A percentile compares a stretch with the other conserved stretches of the same genome.
These are phyloP conservation scores for Rhodinocichla rosea DNA, from an alignment of 2,113 vertebrate species.

Conservation along the genomic window DNA sequence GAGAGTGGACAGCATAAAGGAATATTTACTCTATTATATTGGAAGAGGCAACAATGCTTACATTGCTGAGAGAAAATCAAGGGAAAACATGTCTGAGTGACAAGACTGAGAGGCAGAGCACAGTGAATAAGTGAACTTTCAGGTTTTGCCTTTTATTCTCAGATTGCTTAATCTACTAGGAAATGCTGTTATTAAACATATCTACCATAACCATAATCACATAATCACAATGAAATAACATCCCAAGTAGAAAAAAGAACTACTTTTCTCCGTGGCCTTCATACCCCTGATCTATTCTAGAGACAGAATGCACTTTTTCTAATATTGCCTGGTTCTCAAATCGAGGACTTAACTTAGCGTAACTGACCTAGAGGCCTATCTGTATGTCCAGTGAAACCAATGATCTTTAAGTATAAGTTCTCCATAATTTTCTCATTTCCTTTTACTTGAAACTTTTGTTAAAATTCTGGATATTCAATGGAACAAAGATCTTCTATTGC, in stretches of 20 bases:
- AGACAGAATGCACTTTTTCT: not conserved
- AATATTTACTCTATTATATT: not conserved
- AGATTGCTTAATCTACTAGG: not conserved
- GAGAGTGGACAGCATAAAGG: not conserved
- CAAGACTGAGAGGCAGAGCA: not conserved
- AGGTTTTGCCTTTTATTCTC: not conserved
- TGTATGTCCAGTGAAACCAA: not conserved
- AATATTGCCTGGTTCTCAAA: not conserved
- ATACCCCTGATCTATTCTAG: not conserved
- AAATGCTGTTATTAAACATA: not conserved
- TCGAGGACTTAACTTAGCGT: accelerated
- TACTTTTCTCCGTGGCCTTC: not conserved
- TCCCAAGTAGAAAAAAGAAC: not conserved
- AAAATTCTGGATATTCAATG: not conserved
- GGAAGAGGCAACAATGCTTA: not conserved
- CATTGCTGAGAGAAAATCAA: not conserved
- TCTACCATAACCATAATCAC: not conserved
- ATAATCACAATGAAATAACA: not conserved
- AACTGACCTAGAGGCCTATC: not conserved
- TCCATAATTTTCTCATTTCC: not conserved
- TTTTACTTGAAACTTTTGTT: not conserved
- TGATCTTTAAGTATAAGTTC: not conserved
- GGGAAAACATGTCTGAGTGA: not conserved
- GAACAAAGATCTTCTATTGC: not conserved
- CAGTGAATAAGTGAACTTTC: not conserved